Base-by-base conservation (phyloP, 2,797 vertebrate genomes). In the Paratrypauchen microcephalus region DNA sequence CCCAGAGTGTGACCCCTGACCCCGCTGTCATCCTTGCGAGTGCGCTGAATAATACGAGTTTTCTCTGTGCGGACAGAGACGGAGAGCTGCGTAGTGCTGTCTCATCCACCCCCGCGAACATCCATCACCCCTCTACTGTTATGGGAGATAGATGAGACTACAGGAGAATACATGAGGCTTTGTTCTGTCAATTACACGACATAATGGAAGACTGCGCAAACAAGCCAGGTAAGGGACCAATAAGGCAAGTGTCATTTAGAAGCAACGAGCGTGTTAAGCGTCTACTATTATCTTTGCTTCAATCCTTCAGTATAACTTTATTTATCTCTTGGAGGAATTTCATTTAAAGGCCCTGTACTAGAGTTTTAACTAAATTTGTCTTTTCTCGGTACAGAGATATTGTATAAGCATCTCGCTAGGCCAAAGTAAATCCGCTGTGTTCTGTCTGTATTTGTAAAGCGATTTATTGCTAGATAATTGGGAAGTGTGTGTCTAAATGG, bases 131-230 rank as follows among this genome's bases (percentile, higher is more conserved):
- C 62, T 73, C 7, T 62, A 57, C 76, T 75, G 69, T 80, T 82
- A 71, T 81, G 68, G 71, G 64, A 69, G 71, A 79, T 74, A 71
- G 76, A 81, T 81, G 24, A 79, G 76, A 56, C 72, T 86, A 71
- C 57, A 70, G 69, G 41, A 71, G 68, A 71, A 71, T 68, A 67
- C 82, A 80, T 68, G 70, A 79, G 77, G 47, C 23, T 56, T 63
- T 28, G 5, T 70, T 66, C 71, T 57, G 48, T 48, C 63, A 68
- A 80, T 77, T 76, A 54, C 6, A 4, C 71, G 1, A 50, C 5
- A 28, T 59, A 59, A 19, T 59, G 50, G 19, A 21, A 45, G 41
- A 45, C 12, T 45, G 13, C 12, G 3, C 50, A 52, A 52, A 21
- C 50, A 52, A 52, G 50, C n/a, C 19, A 21, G 50, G 18, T 52